Evolutionary conservation across 2,888 invertebrate genomes (phyloP).

Genomic region (Charanyca ferruginea): DNA sequence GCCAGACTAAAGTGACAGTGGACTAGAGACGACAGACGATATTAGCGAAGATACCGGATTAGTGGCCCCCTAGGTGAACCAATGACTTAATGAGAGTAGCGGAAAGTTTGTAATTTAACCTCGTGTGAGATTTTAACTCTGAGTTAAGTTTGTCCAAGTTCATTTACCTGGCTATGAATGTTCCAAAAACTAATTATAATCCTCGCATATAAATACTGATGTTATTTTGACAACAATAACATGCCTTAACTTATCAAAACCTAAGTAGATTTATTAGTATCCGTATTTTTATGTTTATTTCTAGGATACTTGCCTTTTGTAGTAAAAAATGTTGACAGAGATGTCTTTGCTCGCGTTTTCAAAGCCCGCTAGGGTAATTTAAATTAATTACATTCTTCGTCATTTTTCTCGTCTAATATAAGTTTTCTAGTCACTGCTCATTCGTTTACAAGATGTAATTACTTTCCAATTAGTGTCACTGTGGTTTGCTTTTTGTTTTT

Average conservation of each 20-base stretch:
- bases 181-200: background rate
- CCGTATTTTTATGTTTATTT: background rate
- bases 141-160: too few species aligned
- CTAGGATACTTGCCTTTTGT: background rate
- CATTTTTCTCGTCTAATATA: constrained; percentile 39
- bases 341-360: constrained; percentile 1
- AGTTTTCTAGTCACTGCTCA: constrained; percentile 13
- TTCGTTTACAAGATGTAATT: constrained; percentile 34
- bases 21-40: too few species aligned
- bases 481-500: background rate
- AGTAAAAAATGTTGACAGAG: too few species aligned
- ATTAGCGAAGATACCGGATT: too few species aligned
- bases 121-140: too few species aligned
- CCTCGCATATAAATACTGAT: too few species aligned
- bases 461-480: constrained; percentile 7
- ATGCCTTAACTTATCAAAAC: background rate
- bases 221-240: background rate
- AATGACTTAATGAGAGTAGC: too few species aligned
- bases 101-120: too few species aligned
- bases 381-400: constrained; percentile 40
- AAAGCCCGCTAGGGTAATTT: constrained; percentile 7
- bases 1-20: too few species aligned
- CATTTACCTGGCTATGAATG: background rate
- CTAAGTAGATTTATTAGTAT: background rate
- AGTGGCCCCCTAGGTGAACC: too few species aligned